Evolutionary conservation across 2,113 vertebrate species (phyloP).

Genomic region (Podocnemis expansa): DNA sequence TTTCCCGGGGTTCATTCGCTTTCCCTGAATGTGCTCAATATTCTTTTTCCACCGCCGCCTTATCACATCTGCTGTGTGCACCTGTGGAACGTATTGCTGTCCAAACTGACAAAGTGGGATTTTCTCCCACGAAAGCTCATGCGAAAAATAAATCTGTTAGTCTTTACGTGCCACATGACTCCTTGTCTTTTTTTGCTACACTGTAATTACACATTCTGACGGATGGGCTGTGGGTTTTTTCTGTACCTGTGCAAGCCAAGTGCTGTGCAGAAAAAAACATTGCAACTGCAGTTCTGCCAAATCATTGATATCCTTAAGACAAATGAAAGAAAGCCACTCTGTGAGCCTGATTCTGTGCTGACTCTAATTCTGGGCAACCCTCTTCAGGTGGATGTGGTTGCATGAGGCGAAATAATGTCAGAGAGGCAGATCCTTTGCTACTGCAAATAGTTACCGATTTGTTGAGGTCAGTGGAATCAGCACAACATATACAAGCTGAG

Average conservation of each 20-base stretch:
- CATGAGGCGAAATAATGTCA: background rate
- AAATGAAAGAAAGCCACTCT: background rate
- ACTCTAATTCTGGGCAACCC: background rate
- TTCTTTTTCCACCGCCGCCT: background rate
- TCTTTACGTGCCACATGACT: too few relatives aligned
- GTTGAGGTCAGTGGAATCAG: background rate
- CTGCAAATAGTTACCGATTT: background rate
- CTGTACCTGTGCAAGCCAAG: background rate
- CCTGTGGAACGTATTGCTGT: background rate
- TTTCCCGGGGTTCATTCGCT: background rate
- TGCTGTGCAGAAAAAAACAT: background rate
- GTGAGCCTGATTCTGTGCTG: background rate
- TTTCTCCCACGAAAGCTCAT: too few relatives aligned
- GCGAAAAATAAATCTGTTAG: too few relatives aligned
- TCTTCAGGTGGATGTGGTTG: background rate
- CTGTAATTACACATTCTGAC: background rate
- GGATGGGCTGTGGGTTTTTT: background rate
- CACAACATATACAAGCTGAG: background rate
- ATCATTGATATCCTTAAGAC: background rate
- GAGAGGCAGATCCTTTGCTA: background rate
- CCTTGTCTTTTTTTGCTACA: too few relatives aligned
- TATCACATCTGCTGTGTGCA: background rate
- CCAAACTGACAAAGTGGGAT: too few relatives aligned
- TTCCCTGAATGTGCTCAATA: background rate
- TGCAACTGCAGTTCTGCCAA: background rate